Evolutionary conservation across 1,140 invertebrate species (phyloP).

Genomic region (Aphaenogaster floridana): DNA sequence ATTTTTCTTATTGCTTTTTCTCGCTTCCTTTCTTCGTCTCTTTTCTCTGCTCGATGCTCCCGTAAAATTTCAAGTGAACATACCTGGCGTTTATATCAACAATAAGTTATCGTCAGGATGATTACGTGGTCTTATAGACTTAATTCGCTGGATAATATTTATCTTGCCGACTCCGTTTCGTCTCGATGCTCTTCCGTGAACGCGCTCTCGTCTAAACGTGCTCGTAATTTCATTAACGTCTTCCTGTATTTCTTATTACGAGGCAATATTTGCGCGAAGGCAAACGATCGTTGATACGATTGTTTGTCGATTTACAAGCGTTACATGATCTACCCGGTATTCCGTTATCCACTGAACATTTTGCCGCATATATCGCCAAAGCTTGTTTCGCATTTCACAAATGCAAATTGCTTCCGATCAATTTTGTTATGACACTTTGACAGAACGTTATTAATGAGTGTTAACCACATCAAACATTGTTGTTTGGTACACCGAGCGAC

Average conservation of each 20-base stretch:
- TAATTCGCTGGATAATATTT: slow-evolving; percentile 50
- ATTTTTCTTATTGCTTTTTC: slow-evolving; percentile 4
- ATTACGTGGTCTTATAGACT: slow-evolving; percentile 15
- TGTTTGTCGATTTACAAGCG: slow-evolving; percentile 56
- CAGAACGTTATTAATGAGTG: slow-evolving; percentile 44
- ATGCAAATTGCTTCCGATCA: slow-evolving; percentile 39
- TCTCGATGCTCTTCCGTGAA: background rate
- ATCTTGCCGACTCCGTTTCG: background rate
- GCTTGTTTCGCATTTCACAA: slow-evolving; percentile 37
- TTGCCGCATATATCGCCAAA: background rate
- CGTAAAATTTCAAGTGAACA: slow-evolving; percentile 37
- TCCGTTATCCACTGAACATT: slow-evolving; percentile 52
- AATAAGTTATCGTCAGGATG: slow-evolving; percentile 20
- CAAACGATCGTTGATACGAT: slow-evolving; percentile 54
- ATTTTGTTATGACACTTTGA: slow-evolving; percentile 38
- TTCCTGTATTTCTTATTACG: slow-evolving; percentile 12
- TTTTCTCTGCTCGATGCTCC: background rate
- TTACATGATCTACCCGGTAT: slow-evolving; percentile 32
- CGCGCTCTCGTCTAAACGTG: background rate
- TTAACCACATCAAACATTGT: slow-evolving; percentile 32
- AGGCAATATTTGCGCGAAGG: slow-evolving; percentile 55
- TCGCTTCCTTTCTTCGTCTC: background rate
- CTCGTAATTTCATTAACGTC: slow-evolving; percentile 14
- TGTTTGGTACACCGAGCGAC: slow-evolving; percentile 8
- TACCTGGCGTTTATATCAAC: slow-evolving; percentile 41